Percentiles rank a stretch among this genome's conserved stretches.
phyloP scores from a whole-genome alignment of 1,140 invertebrate genomes.

The Apocrypta bakeri region DNA sequence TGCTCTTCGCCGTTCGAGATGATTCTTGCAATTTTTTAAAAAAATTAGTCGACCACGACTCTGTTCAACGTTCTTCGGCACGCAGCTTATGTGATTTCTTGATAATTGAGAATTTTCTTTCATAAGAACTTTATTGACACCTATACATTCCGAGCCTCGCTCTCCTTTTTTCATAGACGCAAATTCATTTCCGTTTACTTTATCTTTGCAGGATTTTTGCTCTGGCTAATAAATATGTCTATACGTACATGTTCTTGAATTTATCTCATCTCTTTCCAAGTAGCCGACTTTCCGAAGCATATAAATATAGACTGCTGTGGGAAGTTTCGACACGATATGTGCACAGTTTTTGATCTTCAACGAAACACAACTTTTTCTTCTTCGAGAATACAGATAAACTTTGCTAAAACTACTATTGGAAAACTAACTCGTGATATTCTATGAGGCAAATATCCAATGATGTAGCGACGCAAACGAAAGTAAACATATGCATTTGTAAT shows the following conservation, averaged over 20 bases:
- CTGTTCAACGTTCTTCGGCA: not conserved
- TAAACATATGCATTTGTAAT: not conserved
- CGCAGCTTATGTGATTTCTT: not conserved
- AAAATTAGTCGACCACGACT: not conserved
- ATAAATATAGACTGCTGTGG: not conserved
- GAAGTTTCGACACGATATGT: not conserved
- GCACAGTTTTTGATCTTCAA: not conserved
- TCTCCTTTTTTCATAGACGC: not conserved
- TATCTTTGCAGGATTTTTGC: not conserved
- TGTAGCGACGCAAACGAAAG: not conserved
- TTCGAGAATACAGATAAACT: not conserved
- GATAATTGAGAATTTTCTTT: not conserved
- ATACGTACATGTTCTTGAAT: not conserved
- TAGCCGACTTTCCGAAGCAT: not conserved
- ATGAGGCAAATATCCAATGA: not conserved
- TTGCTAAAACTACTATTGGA: not conserved
- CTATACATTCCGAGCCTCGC: not conserved
- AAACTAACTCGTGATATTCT: not conserved
- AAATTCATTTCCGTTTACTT: no score
- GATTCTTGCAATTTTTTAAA: slow-evolving; percentile 27
- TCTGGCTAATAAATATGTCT: not conserved
- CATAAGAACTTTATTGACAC: no score
- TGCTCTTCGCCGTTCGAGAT: not conserved
- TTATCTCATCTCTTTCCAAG: not conserved
- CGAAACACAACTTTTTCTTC: not conserved